These are phyloP conservation scores for Drosophila gaucha DNA, from an alignment of 2,888 invertebrate genomes.

Conservation along the genomic window DNA sequence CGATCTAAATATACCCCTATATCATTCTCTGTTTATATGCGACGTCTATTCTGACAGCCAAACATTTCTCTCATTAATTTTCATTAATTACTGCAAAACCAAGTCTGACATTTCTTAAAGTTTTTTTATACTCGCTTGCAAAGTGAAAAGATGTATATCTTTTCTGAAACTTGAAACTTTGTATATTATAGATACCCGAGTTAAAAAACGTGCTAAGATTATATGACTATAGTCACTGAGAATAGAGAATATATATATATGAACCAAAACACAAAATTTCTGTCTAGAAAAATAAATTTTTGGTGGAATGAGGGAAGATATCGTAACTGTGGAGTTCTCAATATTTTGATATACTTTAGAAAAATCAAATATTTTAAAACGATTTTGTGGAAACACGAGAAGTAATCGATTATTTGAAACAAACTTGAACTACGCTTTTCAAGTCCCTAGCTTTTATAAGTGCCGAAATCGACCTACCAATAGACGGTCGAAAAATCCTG, in stretches of 20 bases:
- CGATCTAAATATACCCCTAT: not conserved
- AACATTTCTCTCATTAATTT: constrained; percentile 12
- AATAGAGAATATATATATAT: not conserved
- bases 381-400: too few species aligned
- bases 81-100: not conserved
- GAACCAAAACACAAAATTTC: not conserved
- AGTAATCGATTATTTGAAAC: not conserved
- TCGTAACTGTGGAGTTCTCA: too few species aligned
- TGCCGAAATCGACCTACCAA: too few species aligned
- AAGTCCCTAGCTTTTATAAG: not conserved
- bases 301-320: not conserved
- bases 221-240: not conserved
- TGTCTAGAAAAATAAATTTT: not conserved
- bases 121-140: not conserved
- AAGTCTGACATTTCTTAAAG: constrained; percentile 19
- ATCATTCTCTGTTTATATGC: constrained; percentile 2
- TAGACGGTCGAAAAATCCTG: too few species aligned
- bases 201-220: not conserved
- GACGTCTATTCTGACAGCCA: constrained; percentile 16
- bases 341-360: too few species aligned
- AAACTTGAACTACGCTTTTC: not conserved
- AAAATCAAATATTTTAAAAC: too few species aligned
- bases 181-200: not conserved
- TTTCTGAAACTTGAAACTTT: not conserved
- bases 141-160: not conserved